Percentiles rank a stretch among this genome's conserved stretches.
Evolutionary conservation across 1,140 invertebrate species (phyloP).

Genomic region (Grapholita molesta): DNA sequence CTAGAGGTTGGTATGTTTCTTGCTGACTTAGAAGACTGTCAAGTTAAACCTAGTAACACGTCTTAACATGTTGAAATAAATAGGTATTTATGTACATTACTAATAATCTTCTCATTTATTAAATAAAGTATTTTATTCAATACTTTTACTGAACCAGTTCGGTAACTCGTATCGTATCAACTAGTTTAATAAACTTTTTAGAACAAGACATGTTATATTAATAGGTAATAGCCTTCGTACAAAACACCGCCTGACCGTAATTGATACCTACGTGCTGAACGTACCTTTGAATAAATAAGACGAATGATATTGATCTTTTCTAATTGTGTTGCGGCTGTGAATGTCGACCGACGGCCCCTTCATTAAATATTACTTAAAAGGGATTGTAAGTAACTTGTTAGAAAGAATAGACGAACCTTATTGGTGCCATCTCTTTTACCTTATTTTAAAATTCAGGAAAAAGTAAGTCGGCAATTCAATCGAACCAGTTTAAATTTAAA

Average conservation of each 20-base stretch:
- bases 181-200: not conserved
- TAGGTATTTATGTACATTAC: not conserved
- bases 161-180: not conserved
- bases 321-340: conserved; percentile 59
- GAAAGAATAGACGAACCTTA: conserved; percentile 40
- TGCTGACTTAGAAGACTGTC: not conserved
- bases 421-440: conserved; percentile 39
- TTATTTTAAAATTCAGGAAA: conserved; percentile 27
- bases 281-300: conserved; percentile 52
- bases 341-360: conserved; percentile 45
- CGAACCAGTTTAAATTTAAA: not conserved
- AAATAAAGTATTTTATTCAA: not conserved
- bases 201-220: conserved; percentile 3
- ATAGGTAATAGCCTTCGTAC: not conserved
- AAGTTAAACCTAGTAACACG: not conserved
- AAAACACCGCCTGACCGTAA: not conserved
- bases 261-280: conserved; percentile 20
- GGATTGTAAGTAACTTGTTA: conserved; percentile 60
- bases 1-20: conserved; percentile 7
- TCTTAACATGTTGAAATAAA: not conserved
- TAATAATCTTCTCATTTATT: not conserved
- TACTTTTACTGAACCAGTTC: not conserved
- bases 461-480: not conserved
- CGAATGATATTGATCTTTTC: conserved; percentile 65
- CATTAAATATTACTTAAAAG: conserved; percentile 70